Evolutionary conservation across 2,888 invertebrate genomes (phyloP), one percentile per base, ranked within the genome.

Genomic region (Ditula angustiorana): DNA sequence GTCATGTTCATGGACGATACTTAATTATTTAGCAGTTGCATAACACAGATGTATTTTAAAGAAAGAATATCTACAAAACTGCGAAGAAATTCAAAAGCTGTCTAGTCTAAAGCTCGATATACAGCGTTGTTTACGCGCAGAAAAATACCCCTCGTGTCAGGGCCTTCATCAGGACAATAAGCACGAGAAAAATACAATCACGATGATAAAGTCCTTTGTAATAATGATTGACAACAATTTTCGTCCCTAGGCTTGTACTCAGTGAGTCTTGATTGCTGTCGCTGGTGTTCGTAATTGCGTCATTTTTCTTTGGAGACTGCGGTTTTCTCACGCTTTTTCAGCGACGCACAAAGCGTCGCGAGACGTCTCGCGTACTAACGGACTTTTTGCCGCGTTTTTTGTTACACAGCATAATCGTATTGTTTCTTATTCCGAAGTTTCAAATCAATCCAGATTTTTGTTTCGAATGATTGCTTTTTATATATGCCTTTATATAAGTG

Each of bases 131-230:
- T 55, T 55, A 41, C 37, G 47, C 26, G 30, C 5, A 10, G 53
- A 28, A 56, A 62, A 62, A 57, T 57, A 62, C 55, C 37, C 28
- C 56, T 57, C 62, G 41, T 62, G 56, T 62, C 56, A 62, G 49
- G 10, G 26, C 53, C 55, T 62, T 57, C 56, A 41, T 41, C 61
- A 37, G 30, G 56, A 62, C 56, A 56, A 62, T 62, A 57, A 49
- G 24, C 49, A n/a, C 62, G 30, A 35, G 41, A 56, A 62, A 8
- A 62, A 57, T 57, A 55, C n/a, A 2, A n/a, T 16, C 56, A 23
- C 16, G n/a, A 41, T 21, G 30, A 55, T 16, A 55, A 55, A 19
- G 11, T 26, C 13, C 5, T 28, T 55, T 35, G 33, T 55, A 33
- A 41, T 19, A 13, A 21, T 8, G 10, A 13, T 19, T 5, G 5